phyloP scores from a whole-genome alignment of 2,888 invertebrate genomes.

The Melanostoma scalare region DNA sequence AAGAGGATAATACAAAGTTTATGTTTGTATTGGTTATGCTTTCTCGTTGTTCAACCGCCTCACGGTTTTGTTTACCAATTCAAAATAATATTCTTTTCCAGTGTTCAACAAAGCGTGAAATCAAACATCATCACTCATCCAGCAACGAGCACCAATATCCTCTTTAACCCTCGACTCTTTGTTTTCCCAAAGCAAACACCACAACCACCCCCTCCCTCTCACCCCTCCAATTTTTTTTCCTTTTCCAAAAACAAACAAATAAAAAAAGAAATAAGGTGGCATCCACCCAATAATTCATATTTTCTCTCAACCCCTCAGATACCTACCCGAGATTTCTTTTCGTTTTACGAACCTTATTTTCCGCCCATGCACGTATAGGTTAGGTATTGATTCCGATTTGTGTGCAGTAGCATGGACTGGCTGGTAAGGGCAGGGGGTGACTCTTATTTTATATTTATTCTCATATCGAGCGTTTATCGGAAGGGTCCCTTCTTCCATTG shows the following conservation, averaged over 20 bases:
- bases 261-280: conserved; percentile 44
- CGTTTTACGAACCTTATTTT: conserved; percentile 27
- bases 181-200: not conserved
- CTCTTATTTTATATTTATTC: conserved; percentile 69
- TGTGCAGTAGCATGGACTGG: conserved; percentile 23
- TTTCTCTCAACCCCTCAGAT: conserved; percentile 25
- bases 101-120: conserved; percentile 68
- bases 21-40: not conserved
- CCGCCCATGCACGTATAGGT: conserved; percentile 15
- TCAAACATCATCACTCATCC: conserved; percentile 71
- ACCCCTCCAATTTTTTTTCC: not conserved
- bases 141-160: conserved; percentile 48
- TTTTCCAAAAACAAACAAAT: not conserved
- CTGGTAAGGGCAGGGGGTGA: not conserved
- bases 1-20: conserved; percentile 26
- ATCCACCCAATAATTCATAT: conserved; percentile 67
- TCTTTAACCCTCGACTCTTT: conserved; percentile 33
- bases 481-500: conserved; percentile 27
- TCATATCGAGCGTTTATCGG: conserved; percentile 64
- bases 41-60: conserved; percentile 9
- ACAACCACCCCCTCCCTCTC: not conserved
- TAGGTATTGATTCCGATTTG: conserved; percentile 67
- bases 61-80: conserved; percentile 29
- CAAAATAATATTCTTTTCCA: conserved; percentile 64
- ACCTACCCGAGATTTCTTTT: not conserved